Evolutionary conservation across 2,888 invertebrate species (phyloP).

Genomic region (Zaprionus lineosus): DNA sequence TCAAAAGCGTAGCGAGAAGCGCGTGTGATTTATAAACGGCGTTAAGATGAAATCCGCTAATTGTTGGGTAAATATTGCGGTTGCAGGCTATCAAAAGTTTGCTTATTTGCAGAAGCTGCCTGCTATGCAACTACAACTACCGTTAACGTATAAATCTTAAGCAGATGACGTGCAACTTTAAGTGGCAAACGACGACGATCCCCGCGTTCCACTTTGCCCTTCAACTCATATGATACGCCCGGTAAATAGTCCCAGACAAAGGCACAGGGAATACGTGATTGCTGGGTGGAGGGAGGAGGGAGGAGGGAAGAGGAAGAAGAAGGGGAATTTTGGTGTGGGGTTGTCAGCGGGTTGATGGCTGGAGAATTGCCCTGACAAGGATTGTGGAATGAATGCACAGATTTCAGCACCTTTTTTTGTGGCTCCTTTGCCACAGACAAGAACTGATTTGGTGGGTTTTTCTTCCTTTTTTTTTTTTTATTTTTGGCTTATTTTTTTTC

Average conservation of each 20-base stretch:
- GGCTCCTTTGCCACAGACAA: conserved; percentile 46
- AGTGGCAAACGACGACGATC: conserved; percentile 31
- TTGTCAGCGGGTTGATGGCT: neutral
- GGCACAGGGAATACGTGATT: neutral
- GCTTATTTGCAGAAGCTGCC: conserved; percentile 28
- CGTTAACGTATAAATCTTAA: conserved; percentile 40
- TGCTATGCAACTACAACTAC: conserved; percentile 8
- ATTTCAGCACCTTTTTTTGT: conserved; percentile 54
- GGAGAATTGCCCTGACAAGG: neutral
- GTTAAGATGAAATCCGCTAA: conserved; percentile 23
- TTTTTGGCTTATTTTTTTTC: conserved; percentile 9
- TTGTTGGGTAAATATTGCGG: conserved; percentile 45
- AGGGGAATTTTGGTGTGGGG: neutral
- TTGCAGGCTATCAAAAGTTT: conserved; percentile 36
- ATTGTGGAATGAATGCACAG: conserved; percentile 48
- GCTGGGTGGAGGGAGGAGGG: neutral
- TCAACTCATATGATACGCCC: conserved; percentile 30
- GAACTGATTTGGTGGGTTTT: conserved; percentile 52
- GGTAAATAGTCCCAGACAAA: conserved; percentile 30
- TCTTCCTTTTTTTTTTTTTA: conserved; percentile 9
- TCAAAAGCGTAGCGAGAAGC: too few relatives aligned
- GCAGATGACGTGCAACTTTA: conserved; percentile 55
- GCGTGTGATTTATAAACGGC: conserved; percentile 18
- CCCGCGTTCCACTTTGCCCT: too few relatives aligned
- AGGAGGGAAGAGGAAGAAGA: neutral